A percentile compares a stretch with the other conserved stretches of the same genome.
These are phyloP conservation scores for Thera britannica DNA, from an alignment of 2,888 invertebrate genomes.

Conservation along the genomic window DNA sequence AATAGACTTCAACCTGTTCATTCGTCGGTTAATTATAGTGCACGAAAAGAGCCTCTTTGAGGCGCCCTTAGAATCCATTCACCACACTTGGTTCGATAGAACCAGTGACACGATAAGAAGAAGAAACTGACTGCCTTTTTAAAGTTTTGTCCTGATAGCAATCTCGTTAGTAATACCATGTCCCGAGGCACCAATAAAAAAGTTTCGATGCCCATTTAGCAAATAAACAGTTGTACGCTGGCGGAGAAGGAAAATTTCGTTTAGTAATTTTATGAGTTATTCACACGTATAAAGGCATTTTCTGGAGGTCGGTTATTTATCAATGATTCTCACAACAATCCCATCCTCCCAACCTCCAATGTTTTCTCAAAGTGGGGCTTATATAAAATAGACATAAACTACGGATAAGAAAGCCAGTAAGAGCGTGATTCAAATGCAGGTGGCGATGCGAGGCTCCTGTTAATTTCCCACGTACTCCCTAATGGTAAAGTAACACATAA, in stretches of 20 bases:
- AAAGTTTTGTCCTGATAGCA: slow-evolving; percentile 44
- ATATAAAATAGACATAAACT: slow-evolving; percentile 1
- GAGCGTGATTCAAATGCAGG: slow-evolving; percentile 72
- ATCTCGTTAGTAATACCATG: slow-evolving; percentile 49
- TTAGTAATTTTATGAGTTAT: background rate
- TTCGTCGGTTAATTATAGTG: slow-evolving; percentile 10
- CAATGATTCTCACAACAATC: background rate
- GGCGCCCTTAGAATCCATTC: no score
- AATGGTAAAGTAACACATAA: slow-evolving; percentile 79
- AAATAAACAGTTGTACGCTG: slow-evolving; percentile 46
- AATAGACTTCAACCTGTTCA: slow-evolving; percentile 16
- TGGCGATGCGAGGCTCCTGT: slow-evolving; percentile 64
- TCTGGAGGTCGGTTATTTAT: background rate
- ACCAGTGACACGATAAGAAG: no score
- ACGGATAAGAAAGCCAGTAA: slow-evolving; percentile 33
- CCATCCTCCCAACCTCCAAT: background rate
- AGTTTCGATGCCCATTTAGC: slow-evolving; percentile 52
- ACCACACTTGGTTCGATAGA: no score
- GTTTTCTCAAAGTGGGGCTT: background rate
- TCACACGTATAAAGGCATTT: background rate
- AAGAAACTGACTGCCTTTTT: slow-evolving; percentile 4
- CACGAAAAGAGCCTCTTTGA: no score
- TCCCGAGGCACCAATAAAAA: slow-evolving; percentile 58
- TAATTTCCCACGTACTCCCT: slow-evolving; percentile 74
- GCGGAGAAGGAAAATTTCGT: slow-evolving; percentile 28